Percentiles rank a stretch among this genome's conserved stretches.
These are phyloP conservation scores for Cyanoramphus novaezelandiae DNA, from an alignment of 2,113 vertebrate species.

Conservation along the genomic window DNA sequence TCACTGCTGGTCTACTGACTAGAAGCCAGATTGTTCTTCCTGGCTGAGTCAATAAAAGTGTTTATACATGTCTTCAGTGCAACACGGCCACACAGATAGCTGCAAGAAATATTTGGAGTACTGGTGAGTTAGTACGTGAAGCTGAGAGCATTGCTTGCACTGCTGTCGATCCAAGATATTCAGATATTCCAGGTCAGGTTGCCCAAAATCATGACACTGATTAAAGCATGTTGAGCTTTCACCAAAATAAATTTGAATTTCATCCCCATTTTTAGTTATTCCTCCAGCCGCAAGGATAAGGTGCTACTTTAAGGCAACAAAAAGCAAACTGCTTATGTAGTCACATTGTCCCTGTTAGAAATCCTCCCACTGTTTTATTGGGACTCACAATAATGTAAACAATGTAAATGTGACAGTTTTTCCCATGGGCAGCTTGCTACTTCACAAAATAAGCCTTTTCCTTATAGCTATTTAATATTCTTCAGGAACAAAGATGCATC, in stretches of 20 bases:
- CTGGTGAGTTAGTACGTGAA: background rate
- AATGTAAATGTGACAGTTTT: background rate
- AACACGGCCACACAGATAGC: background rate
- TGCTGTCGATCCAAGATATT: background rate
- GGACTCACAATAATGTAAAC: background rate
- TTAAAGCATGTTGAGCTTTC: background rate
- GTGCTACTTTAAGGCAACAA: background rate
- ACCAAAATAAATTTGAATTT: background rate
- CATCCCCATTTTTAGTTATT: background rate
- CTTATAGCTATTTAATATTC: background rate
- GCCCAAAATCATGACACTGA: background rate
- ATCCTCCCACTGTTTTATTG: background rate
- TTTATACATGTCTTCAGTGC: slow-evolving; percentile 12
- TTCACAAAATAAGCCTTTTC: background rate
- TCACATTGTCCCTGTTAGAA: background rate
- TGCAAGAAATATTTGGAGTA: background rate
- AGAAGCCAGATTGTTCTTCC: background rate
- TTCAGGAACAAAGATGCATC: background rate
- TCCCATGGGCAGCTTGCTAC: background rate
- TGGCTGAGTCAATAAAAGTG: slow-evolving; percentile 45
- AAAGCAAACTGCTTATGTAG: background rate
- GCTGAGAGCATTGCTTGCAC: background rate
- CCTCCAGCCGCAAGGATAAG: background rate
- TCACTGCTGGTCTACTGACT: background rate
- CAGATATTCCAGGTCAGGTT: background rate